Base-by-base conservation (phyloP, 2,113 vertebrate genomes). In the Odobenus rosmarus region DNA sequence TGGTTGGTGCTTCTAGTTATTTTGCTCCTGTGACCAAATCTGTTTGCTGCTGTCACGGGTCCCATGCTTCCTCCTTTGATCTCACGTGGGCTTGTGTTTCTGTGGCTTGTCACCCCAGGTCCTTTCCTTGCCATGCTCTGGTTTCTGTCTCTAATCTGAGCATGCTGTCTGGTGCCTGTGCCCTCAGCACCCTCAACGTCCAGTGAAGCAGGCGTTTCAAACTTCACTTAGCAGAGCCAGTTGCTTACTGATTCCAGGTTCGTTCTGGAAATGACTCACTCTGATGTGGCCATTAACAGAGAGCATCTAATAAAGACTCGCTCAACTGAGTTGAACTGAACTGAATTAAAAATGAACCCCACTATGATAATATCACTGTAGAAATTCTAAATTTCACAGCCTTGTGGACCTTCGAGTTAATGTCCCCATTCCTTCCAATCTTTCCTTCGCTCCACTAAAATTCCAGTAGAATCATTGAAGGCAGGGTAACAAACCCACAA, bases 91-190 rank as follows among this genome's bases (percentile, higher is more conserved):
- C 74, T 62, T 62, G 33, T 11, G 10, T 64, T 55, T 55, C 72
- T 55, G 16, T 33, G 26, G 7, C 23, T 39, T 80, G 16, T 23
- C 18, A 4, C 8, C 16, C 12, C 1, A 5, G 23, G n/a, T 13
- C 28, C 31, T 14, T 18, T 86, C 24, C 67, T 53, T 19, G 14
- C 13, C 51, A 1, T 13, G 18, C 42, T 46, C 19, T 21, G 1
- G 3, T 15, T 36, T 6, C 51, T 7, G 28, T 42, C 62, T 55
- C 59, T 15, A 24, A 15, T 26, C 46, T 0, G 26, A 24, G 62
- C 46, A 0, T 3, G 23, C 11, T 3, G 19, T 18, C 26, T 12
- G 4, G 1, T 16, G 12, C 39, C 42, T 33, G 5, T 10, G 57
- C 18, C 53, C 1, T 42, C 13, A 18, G 11, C 28, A 3, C 39